Evolutionary conservation across 2,113 vertebrate genomes (phyloP).

Genomic region (Myotis yumanensis): DNA sequence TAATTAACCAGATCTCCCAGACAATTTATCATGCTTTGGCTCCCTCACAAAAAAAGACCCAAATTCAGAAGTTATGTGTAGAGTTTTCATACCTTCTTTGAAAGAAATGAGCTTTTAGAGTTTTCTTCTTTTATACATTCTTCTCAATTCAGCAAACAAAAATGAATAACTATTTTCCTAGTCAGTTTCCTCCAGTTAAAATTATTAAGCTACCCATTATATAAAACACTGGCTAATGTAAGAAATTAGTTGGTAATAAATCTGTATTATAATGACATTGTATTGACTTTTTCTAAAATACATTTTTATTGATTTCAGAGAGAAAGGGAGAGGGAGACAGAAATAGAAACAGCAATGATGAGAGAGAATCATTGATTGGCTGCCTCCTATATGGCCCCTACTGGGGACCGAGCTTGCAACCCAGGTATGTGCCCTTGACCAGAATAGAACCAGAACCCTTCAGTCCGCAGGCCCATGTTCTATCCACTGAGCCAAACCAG

Average conservation of each 20-base stretch:
- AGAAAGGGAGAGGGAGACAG: too few species aligned
- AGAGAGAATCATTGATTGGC: too few species aligned
- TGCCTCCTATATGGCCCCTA: too few species aligned
- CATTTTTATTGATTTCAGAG: too few species aligned
- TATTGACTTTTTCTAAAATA: too few species aligned
- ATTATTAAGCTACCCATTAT: neutral
- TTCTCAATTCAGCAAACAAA: neutral
- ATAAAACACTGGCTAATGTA: neutral
- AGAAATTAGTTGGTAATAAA: neutral
- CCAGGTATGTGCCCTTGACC: too few species aligned
- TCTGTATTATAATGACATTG: neutral
- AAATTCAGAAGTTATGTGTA: neutral
- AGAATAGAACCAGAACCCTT: too few species aligned
- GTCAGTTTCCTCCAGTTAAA: constrained; percentile 6
- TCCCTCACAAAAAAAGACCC: neutral
- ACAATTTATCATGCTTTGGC: constrained; percentile 25
- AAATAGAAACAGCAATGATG: too few species aligned
- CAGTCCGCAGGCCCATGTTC: too few species aligned
- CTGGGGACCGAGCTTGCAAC: too few species aligned
- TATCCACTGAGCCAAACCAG: too few species aligned
- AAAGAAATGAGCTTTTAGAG: constrained; percentile 45
- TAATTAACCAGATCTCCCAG: neutral
- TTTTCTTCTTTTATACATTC: constrained; percentile 13
- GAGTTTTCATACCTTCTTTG: constrained; percentile 28
- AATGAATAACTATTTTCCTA: neutral